phyloP scores from a whole-genome alignment of 2,888 invertebrate genomes.

The Lapara coniferarum region DNA sequence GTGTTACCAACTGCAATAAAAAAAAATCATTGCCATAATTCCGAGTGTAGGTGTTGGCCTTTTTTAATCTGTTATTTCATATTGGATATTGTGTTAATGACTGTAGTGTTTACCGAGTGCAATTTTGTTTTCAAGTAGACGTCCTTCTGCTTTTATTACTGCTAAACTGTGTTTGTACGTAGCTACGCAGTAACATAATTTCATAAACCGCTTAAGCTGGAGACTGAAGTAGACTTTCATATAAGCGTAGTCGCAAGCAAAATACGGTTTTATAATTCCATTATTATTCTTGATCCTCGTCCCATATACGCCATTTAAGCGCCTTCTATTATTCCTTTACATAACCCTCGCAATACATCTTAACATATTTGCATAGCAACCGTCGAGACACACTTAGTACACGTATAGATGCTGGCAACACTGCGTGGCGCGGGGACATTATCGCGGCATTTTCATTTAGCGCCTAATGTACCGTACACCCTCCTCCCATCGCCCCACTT shows the following conservation, averaged over 20 bases:
- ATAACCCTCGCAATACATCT: not conserved
- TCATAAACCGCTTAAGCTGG: no score
- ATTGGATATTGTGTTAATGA: not conserved
- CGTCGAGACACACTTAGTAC: not conserved
- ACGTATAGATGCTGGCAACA: slow-evolving; percentile 35
- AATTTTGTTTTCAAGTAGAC: no score
- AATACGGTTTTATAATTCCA: no score
- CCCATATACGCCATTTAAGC: not conserved
- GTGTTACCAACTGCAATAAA: slow-evolving; percentile 48
- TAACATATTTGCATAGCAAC: slow-evolving; percentile 1
- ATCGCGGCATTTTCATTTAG: slow-evolving; percentile 45
- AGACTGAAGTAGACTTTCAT: no score
- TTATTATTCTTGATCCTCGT: not conserved
- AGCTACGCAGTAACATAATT: no score
- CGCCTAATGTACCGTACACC: slow-evolving; percentile 47
- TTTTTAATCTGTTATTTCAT: slow-evolving; percentile 1
- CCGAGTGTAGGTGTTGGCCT: not conserved
- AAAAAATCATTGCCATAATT: slow-evolving; percentile 24
- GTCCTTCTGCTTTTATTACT: no score
- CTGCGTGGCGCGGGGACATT: slow-evolving; percentile 28
- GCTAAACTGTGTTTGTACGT: no score
- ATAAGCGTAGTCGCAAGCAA: no score
- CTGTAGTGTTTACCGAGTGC: not conserved
- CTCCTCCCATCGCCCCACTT: not conserved
- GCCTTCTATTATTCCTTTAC: not conserved